These are phyloP conservation scores for Amazona finschi DNA, from an alignment of 2,797 vertebrate genomes.

Conservation along the genomic window DNA sequence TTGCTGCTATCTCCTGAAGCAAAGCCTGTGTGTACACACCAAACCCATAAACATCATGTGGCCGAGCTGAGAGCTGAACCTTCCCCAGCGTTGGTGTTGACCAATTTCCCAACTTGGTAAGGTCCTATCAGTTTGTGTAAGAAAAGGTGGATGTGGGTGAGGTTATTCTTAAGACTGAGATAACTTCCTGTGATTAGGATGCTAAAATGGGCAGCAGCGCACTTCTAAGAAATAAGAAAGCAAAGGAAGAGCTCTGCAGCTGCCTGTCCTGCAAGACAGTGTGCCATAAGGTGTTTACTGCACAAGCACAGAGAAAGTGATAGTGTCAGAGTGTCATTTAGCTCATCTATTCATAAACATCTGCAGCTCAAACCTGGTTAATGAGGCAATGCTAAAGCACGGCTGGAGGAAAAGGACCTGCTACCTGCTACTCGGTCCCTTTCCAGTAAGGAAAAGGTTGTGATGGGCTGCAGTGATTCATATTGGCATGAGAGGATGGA, in stretches of 20 bases:
- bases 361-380: neutral
- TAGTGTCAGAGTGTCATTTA: neutral
- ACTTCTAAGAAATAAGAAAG: neutral
- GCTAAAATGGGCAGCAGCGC: no score
- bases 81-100: fast-evolving
- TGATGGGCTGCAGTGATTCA: neutral
- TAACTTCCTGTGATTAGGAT: neutral
- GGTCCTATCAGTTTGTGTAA: neutral
- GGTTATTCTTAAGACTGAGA: neutral
- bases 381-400: neutral
- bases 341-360: neutral
- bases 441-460: neutral
- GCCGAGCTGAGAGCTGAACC: neutral
- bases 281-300: neutral
- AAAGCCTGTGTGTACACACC: neutral
- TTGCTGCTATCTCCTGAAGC: neutral
- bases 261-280: fast-evolving
- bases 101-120: neutral
- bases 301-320: neutral
- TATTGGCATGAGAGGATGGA: neutral
- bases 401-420: neutral
- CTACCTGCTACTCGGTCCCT: neutral
- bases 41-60: neutral
- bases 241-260: neutral
- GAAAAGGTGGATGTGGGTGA: neutral